Evolutionary conservation across 92 coral and sea anemone genomes (phyloP).

Genomic region (Umimayanthus chanpuru): DNA sequence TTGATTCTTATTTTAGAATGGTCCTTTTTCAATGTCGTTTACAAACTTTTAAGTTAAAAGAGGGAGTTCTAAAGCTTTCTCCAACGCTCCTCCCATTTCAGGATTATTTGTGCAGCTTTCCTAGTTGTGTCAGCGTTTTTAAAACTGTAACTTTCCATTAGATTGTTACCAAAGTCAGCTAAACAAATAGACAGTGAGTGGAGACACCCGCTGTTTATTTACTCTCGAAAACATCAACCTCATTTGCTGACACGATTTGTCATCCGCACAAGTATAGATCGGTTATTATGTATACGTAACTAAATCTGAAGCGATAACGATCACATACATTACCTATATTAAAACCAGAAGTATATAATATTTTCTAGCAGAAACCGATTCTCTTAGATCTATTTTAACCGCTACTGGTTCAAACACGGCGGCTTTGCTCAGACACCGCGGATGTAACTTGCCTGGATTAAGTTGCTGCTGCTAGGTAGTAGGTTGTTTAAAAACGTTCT

Average conservation of each 20-base stretch:
- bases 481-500: too few relatives aligned
- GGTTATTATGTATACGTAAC: too few relatives aligned
- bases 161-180: neutral
- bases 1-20: neutral
- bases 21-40: neutral
- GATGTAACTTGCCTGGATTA: neutral
- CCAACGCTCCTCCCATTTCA: constrained; percentile 10
- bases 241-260: neutral
- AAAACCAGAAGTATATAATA: too few relatives aligned
- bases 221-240: neutral
- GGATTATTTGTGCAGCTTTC: constrained; percentile 13
- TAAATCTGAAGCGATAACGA: neutral
- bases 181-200: neutral
- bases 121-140: neutral
- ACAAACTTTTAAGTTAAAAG: neutral
- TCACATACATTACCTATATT: neutral
- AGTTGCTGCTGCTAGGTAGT: too few relatives aligned
- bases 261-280: neutral
- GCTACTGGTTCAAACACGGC: neutral
- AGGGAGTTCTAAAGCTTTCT: neutral
- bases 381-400: too few relatives aligned
- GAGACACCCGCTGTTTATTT: neutral
- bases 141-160: neutral
- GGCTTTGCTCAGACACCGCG: neutral
- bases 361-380: too few relatives aligned